A percentile compares a stretch with the other conserved stretches of the same genome.
These are phyloP conservation scores for Fundulus diaphanus DNA, from an alignment of 2,797 vertebrate genomes.

Conservation along the genomic window DNA sequence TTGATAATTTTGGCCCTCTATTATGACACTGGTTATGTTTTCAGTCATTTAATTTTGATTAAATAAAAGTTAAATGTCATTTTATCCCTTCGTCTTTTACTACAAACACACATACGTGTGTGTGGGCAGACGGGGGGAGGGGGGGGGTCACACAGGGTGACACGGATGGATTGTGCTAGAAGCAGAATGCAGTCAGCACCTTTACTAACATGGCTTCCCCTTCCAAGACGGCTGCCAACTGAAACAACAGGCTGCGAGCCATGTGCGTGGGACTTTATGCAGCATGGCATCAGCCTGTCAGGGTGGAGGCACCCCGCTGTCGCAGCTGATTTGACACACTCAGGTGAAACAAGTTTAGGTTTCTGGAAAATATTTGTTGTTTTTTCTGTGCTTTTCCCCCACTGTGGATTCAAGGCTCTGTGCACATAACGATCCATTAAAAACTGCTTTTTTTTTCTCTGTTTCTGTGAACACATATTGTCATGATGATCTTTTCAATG, in stretches of 20 bases:
- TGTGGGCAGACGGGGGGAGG: constrained; percentile 26
- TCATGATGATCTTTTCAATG: no score
- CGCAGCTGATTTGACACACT: constrained; percentile 66
- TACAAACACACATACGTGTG: background rate
- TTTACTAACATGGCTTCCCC: constrained; percentile 46
- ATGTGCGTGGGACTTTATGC: constrained; percentile 51
- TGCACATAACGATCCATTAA: no score
- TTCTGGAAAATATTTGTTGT: constrained; percentile 17
- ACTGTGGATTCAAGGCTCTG: background rate
- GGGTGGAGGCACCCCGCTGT: constrained; percentile 35
- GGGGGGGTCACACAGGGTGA: constrained; percentile 43
- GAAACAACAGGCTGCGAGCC: constrained; percentile 56
- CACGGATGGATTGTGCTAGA: constrained; percentile 50
- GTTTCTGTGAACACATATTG: no score
- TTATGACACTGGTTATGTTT: background rate
- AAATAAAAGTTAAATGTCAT: no score
- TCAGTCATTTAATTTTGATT: background rate
- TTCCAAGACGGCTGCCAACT: constrained; percentile 38
- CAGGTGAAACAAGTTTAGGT: constrained; percentile 58
- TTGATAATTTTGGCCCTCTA: background rate
- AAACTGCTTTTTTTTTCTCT: no score
- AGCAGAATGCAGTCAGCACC: constrained; percentile 48
- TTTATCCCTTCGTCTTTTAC: background rate
- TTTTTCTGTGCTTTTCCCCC: constrained; percentile 12
- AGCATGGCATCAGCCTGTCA: constrained; percentile 58